Evolutionary conservation across 1,140 invertebrate genomes (phyloP).

Genomic region (Penaeus japonicus): DNA sequence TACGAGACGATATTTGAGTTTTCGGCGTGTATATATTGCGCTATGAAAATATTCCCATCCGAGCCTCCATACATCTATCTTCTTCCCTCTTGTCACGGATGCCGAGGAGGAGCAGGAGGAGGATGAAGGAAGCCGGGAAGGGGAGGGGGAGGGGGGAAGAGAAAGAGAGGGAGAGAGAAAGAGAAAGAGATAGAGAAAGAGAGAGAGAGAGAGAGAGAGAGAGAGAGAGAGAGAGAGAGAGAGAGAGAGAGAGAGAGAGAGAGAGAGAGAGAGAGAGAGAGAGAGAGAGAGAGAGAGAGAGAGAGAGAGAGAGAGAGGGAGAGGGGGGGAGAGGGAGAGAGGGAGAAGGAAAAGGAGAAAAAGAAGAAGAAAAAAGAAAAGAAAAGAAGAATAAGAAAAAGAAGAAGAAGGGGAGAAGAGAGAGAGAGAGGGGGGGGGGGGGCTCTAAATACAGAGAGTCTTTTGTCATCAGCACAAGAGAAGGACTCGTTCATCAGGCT

Average conservation of each 20-base stretch:
- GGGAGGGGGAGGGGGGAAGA: no score
- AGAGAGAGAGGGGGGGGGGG: background rate
- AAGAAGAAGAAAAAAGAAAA: background rate
- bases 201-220: no score
- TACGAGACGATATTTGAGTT: slow-evolving; percentile 57
- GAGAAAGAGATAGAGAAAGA: no score
- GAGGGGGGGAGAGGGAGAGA: no score
- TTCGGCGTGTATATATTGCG: slow-evolving; percentile 50
- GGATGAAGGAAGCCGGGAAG: background rate
- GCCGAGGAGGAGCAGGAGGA: background rate
- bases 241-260: background rate
- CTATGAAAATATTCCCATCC: slow-evolving; percentile 52
- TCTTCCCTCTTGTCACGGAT: slow-evolving; percentile 38
- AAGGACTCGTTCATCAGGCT: background rate
- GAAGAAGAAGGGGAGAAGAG: no score
- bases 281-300: no score
- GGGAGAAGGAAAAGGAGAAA: no score
- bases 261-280: no score
- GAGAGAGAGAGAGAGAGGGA: no score
- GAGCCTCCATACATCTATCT: slow-evolving; percentile 35
- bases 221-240: background rate
- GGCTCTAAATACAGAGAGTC: slow-evolving; percentile 35
- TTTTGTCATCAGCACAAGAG: slow-evolving; percentile 26
- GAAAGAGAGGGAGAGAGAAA: no score
- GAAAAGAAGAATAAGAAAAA: background rate